phyloP scores from a whole-genome alignment of 2,797 vertebrate genomes.

The Telmatherina bonti region DNA sequence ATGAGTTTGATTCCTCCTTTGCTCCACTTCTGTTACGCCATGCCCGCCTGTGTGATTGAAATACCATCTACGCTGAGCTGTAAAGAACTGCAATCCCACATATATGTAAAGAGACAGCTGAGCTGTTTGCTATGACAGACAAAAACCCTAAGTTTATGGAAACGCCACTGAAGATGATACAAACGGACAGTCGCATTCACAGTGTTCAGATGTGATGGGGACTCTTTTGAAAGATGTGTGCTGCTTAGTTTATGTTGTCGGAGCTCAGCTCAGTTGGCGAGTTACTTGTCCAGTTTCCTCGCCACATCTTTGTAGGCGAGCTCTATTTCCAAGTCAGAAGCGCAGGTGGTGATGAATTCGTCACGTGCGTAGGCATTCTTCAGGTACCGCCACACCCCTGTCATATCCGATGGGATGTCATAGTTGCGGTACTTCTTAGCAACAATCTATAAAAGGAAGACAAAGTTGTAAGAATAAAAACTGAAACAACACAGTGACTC shows the following conservation, averaged over 20 bases:
- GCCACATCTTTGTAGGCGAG: constrained; percentile 93
- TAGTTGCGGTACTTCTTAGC: constrained; percentile 96
- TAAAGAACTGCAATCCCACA: constrained; percentile 35
- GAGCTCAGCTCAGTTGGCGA: not conserved
- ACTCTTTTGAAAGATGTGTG: constrained; percentile 1
- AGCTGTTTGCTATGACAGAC: constrained; percentile 32
- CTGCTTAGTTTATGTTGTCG: constrained; percentile 20
- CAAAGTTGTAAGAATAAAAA: not conserved
- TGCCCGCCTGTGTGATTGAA: constrained; percentile 43
- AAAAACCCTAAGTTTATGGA: constrained; percentile 14
- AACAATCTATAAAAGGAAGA: constrained; percentile 85
- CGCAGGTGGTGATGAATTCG: constrained; percentile 97
- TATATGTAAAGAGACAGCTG: constrained; percentile 38
- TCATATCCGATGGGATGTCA: constrained; percentile 90
- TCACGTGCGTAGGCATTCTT: constrained; percentile 90
- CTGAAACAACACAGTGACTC: not conserved
- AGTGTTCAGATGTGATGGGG: constrained; percentile 1
- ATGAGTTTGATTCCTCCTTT: constrained; percentile 40
- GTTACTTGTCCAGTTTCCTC: constrained; percentile 89
- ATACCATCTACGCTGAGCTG: constrained; percentile 16
- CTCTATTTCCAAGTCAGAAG: constrained; percentile 93
- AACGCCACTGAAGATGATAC: constrained; percentile 22
- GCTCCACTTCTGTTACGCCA: constrained; percentile 37
- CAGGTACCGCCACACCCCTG: constrained; percentile 92
- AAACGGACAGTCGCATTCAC: constrained; percentile 14